phyloP scores from a whole-genome alignment of 2,888 invertebrate species.

The Graphium colonna region DNA sequence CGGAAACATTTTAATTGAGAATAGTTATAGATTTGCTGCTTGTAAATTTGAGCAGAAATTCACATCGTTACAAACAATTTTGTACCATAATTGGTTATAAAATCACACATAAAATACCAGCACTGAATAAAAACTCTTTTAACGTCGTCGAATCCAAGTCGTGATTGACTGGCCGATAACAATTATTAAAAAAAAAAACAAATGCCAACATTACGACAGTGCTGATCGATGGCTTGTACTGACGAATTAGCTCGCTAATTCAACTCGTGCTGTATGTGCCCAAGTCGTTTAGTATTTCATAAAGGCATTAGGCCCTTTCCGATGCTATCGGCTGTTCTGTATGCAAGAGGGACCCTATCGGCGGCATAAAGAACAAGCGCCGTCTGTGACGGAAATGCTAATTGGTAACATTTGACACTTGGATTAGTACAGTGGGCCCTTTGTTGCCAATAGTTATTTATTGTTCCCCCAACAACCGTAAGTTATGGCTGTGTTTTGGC shows the following conservation, averaged over 20 bases:
- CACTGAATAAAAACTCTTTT: too few relatives aligned
- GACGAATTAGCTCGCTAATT: constrained; percentile 23
- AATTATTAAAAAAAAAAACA: not conserved
- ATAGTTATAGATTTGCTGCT: too few relatives aligned
- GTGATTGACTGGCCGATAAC: not conserved
- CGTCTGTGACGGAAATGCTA: constrained; percentile 67
- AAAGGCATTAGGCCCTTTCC: constrained; percentile 46
- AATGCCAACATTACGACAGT: not conserved
- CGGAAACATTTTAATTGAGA: too few relatives aligned
- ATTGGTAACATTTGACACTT: constrained; percentile 53
- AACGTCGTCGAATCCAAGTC: too few relatives aligned
- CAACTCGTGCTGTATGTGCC: constrained; percentile 23
- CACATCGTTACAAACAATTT: too few relatives aligned
- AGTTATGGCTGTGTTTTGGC: not conserved
- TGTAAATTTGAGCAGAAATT: too few relatives aligned
- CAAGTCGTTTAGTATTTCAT: constrained; percentile 39
- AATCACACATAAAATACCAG: too few relatives aligned
- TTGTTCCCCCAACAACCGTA: constrained; percentile 12
- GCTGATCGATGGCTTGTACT: constrained; percentile 3
- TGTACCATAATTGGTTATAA: too few relatives aligned
- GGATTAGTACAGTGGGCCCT: constrained; percentile 47
- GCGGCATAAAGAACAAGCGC: constrained; percentile 58
- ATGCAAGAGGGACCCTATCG: constrained; percentile 53
- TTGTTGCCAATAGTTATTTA: constrained; percentile 37
- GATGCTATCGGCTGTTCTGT: constrained; percentile 65